A percentile compares a stretch with the other conserved stretches of the same genome.
phyloP scores from a whole-genome alignment of 2,888 invertebrate genomes.

The Tipula vernalis region DNA sequence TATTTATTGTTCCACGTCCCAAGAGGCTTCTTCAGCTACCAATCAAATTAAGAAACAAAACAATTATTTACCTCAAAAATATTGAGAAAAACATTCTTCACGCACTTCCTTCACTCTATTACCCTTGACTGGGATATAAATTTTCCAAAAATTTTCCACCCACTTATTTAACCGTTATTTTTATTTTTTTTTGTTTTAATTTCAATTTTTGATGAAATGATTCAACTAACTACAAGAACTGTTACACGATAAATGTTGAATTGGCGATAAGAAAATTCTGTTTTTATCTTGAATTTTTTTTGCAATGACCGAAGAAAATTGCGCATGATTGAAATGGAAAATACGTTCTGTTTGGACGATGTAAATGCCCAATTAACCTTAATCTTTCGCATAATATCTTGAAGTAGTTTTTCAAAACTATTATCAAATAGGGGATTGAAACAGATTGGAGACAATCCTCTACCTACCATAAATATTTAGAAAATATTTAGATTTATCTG shows the following conservation, averaged over 20 bases:
- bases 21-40: background rate
- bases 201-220: background rate
- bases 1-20: background rate
- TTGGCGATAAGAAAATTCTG: background rate
- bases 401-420: background rate
- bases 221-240: background rate
- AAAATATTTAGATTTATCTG: background rate
- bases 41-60: background rate
- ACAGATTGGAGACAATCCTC: no score
- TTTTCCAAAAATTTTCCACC: background rate
- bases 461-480: no score
- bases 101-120: background rate
- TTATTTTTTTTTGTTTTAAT: background rate
- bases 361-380: background rate
- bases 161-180: background rate
- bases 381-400: background rate
- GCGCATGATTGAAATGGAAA: background rate
- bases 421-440: background rate
- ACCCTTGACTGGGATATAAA: background rate
- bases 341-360: background rate
- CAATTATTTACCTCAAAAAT: background rate
- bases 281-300: background rate
- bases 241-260: background rate
- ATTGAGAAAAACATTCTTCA: background rate
- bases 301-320: background rate